Conservation (phyloP, 2,797 vertebrate genomes). For the Clarias platycephalus region DNA sequence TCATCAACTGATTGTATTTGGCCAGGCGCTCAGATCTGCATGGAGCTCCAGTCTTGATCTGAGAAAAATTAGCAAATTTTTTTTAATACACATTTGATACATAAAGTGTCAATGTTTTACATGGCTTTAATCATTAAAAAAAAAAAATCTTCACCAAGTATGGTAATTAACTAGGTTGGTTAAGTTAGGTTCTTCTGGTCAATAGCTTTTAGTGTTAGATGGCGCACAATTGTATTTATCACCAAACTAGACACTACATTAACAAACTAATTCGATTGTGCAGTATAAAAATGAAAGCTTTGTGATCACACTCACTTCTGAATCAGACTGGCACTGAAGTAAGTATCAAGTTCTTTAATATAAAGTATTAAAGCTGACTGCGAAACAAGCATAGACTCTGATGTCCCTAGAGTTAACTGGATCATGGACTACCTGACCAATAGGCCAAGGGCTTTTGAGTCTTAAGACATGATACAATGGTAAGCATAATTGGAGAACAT, state of each 20-base stretch:
- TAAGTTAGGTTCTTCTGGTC: background rate
- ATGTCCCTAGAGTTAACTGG: background rate
- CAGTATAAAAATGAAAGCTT: background rate
- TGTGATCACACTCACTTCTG: background rate
- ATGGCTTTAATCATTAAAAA: background rate
- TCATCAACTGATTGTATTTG: constrained; percentile 96
- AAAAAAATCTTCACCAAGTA: too few species aligned
- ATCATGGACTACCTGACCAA: background rate
- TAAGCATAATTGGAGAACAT: background rate
- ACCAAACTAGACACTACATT: background rate
- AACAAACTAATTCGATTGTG: background rate
- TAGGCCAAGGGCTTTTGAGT: background rate
- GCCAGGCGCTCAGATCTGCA: constrained; percentile 93
- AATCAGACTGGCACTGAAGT: background rate
- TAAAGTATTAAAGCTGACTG: background rate
- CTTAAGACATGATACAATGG: too few species aligned
- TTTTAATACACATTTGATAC: background rate
- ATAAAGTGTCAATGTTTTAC: too few species aligned
- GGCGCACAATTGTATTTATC: background rate
- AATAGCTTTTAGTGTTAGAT: background rate
- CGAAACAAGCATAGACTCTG: background rate
- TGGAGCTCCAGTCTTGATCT: constrained; percentile 95
- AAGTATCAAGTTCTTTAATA: background rate
- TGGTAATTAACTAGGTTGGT: too few species aligned
- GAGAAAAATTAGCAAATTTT: constrained; percentile 36